These are phyloP conservation scores for Drosophila baimaii DNA, from an alignment of 1,140 invertebrate species.

Conservation along the genomic window DNA sequence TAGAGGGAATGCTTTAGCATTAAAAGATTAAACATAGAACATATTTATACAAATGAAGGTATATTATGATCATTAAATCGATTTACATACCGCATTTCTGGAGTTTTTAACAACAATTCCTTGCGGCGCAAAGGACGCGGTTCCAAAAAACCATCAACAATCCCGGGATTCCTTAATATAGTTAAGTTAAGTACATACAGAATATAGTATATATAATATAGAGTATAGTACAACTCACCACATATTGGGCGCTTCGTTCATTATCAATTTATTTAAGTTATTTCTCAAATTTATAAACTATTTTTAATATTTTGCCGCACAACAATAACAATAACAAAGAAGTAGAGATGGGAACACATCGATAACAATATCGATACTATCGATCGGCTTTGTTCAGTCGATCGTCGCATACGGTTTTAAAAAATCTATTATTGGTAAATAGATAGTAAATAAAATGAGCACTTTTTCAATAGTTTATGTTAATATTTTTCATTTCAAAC, in stretches of 20 bases:
- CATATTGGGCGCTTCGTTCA: not conserved
- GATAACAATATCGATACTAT: no score
- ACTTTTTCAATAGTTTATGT: no score
- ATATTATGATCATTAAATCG: not conserved
- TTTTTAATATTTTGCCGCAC: conserved; percentile 14
- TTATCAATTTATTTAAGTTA: not conserved
- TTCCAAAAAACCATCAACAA: not conserved
- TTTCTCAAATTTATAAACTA: no score
- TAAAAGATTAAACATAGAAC: no score
- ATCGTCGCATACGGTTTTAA: no score
- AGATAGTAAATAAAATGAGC: no score
- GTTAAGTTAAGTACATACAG: not conserved
- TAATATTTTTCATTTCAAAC: no score
- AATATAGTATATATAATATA: no score
- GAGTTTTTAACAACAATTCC: conserved; percentile 3
- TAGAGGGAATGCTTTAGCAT: conserved; percentile 1
- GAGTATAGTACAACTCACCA: not conserved
- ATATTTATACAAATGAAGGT: no score
- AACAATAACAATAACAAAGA: not conserved
- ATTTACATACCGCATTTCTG: conserved; percentile 6
- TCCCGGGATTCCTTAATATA: not conserved
- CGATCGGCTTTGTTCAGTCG: no score
- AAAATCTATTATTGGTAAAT: no score
- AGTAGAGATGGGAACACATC: no score
- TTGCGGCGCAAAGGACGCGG: conserved; percentile 23